Conservation (phyloP, 1,140 invertebrate genomes). For the Cotesia typhae region DNA sequence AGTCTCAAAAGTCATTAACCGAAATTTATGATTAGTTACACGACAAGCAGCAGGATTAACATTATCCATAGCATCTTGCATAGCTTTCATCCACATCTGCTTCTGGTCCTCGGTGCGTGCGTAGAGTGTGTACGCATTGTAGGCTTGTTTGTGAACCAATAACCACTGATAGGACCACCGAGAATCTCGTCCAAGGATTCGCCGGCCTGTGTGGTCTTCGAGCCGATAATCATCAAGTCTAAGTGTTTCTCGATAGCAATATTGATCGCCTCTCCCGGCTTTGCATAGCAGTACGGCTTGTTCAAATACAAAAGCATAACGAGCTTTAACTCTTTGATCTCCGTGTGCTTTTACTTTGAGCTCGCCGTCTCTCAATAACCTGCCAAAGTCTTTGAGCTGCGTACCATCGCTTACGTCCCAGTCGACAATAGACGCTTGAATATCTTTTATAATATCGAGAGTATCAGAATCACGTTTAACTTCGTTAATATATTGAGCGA, state of each 20-base stretch:
- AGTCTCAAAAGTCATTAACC: conserved; percentile 85
- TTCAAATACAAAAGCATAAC: conserved; percentile 97
- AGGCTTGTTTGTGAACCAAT: conserved; percentile 82
- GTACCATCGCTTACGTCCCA: conserved; percentile 82
- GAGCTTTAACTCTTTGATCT: conserved; percentile 83
- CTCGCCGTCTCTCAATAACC: conserved; percentile 91
- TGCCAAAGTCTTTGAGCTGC: conserved; percentile 87
- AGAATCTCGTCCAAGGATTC: conserved; percentile 72
- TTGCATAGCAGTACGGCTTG: conserved; percentile 97
- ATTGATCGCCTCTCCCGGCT: conserved; percentile 86
- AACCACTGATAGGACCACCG: conserved; percentile 85
- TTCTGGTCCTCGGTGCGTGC: conserved; percentile 89
- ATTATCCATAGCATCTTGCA: conserved; percentile 93
- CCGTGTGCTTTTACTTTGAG: conserved; percentile 91
- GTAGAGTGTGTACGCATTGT: conserved; percentile 88
- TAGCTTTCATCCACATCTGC: conserved; percentile 90
- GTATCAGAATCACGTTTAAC: conserved; percentile 97
- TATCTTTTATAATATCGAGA: conserved; percentile 87
- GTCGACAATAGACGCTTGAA: conserved; percentile 85
- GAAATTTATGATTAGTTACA: conserved; percentile 86
- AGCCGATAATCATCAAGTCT: conserved; percentile 86
- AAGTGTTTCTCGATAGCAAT: conserved; percentile 88
- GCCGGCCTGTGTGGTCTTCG: conserved; percentile 77
- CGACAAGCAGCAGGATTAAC: conserved; percentile 81
- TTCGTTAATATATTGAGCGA: conserved; percentile 97